Evolutionary conservation across 1,140 invertebrate genomes (phyloP).

Genomic region (Dinothrombium tinctorium): DNA sequence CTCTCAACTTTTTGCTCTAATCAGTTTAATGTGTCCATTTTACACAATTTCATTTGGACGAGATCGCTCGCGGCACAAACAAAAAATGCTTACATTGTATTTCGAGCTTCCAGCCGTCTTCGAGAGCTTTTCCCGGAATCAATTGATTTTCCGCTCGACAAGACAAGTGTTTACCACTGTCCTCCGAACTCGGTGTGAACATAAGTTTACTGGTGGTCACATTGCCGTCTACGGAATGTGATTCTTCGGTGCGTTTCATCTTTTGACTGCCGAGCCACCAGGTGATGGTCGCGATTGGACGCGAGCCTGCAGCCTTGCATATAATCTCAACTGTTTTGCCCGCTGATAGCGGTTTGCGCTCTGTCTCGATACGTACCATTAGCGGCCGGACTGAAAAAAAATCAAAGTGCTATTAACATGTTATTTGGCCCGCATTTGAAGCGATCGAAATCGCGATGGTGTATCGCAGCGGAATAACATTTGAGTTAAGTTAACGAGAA

Average conservation of each 20-base stretch:
- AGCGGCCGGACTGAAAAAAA: constrained; percentile 50
- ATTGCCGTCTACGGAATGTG: constrained; percentile 49
- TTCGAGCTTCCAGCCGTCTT: constrained; percentile 42
- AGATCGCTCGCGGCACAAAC: too few relatives aligned
- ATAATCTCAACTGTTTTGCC: constrained; percentile 52
- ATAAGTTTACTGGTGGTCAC: constrained; percentile 59
- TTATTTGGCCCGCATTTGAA: not conserved
- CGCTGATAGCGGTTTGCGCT: constrained; percentile 54
- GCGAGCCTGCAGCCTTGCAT: constrained; percentile 57
- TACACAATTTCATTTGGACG: too few relatives aligned
- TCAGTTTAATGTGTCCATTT: too few relatives aligned
- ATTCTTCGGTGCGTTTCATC: constrained; percentile 21
- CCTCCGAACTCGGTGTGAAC: constrained; percentile 44
- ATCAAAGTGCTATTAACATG: too few relatives aligned
- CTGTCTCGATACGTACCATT: constrained; percentile 49
- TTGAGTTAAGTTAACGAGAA: not conserved
- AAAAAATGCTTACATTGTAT: constrained; percentile 40
- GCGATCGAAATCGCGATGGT: not conserved
- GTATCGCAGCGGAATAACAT: not conserved
- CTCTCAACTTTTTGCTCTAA: too few relatives aligned
- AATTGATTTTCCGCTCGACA: constrained; percentile 59
- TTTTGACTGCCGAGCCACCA: constrained; percentile 54
- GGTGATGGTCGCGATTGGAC: constrained; percentile 59
- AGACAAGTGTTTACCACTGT: constrained; percentile 51
- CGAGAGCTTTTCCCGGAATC: constrained; percentile 35